A percentile compares a stretch with the other conserved stretches of the same genome.
These are phyloP conservation scores for Phyllostomus discolor DNA, from an alignment of 2,113 vertebrate genomes.

Conservation along the genomic window DNA sequence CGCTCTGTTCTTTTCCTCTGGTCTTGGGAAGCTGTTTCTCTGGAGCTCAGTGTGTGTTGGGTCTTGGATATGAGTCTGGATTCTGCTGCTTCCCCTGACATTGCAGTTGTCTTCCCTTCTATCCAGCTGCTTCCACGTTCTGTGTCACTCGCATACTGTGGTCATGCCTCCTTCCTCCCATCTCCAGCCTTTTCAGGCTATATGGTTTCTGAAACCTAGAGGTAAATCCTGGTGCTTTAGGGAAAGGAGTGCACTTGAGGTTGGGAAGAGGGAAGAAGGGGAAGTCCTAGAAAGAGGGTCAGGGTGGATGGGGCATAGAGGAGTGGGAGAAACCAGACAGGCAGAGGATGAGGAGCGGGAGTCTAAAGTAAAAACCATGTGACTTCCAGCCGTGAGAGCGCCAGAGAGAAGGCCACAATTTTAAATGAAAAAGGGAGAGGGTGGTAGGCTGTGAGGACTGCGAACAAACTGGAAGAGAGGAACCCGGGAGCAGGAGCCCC, in stretches of 20 bases:
- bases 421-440: conserved; percentile 9
- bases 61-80: background rate
- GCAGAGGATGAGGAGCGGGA: background rate
- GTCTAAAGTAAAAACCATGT: background rate
- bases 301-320: background rate
- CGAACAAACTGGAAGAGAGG: background rate
- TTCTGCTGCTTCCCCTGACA: background rate
- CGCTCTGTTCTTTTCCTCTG: background rate
- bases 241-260: background rate
- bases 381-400: background rate
- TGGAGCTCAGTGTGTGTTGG: background rate
- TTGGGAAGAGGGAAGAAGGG: background rate
- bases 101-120: background rate
- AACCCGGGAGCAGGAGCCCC: background rate
- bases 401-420: background rate
- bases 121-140: background rate
- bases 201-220: background rate
- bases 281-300: background rate
- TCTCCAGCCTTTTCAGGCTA: background rate
- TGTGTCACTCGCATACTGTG: background rate
- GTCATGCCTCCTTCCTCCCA: background rate
- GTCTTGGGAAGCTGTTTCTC: background rate
- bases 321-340: background rate
- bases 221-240: background rate
- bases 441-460: background rate